Evolutionary conservation across 2,888 invertebrate genomes (phyloP), one percentile per base, ranked within the genome.

Genomic region (Anthrax anthrax): DNA sequence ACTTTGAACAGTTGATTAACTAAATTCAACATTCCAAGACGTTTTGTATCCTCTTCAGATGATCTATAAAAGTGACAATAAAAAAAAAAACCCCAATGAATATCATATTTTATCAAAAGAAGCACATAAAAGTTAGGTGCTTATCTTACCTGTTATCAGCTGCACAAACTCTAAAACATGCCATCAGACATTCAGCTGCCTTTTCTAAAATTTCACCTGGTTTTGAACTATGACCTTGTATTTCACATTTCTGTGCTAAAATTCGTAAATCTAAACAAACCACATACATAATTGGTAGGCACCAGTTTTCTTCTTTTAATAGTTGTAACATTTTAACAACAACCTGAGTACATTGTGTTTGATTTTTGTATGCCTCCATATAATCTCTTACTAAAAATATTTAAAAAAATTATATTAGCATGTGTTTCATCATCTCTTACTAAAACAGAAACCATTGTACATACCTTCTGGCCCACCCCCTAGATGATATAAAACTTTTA

Each of bases 261-360:
- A 84, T 73, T 46, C 97, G 72, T 37, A 98, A 71, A 67, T 98
- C 97, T 16, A 91, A 73, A 58, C 92, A 91, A 14, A 89, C 78
- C 0, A 80, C 77, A 60, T 89, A 90, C 84, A 97, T 87, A 10
- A 97, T 76, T 0, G 92, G 88, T n/a, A 98, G 69, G 55, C 85
- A 84, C 97, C 97, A 98, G 65, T 97, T 97, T 58, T 92, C 92
- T 55, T 96, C 96, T 56, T 89, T 91, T 55, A 88, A 82, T 34
- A 77, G 71, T 64, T 92, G 90, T 42, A 97, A 71, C 45, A 91
- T 74, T 62, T 86, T 87, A 0, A 83, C 82, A 40, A 92, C 80
- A 1, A 78, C 73, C 54, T 86, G 84, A 1, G 87, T 83, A 55
- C 87, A 77, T 8, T 75, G 69, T 55, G 82, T 81, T 62, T 95